Base-by-base conservation (phyloP, 2,888 invertebrate species). In the Tupiocoris notatus region DNA sequence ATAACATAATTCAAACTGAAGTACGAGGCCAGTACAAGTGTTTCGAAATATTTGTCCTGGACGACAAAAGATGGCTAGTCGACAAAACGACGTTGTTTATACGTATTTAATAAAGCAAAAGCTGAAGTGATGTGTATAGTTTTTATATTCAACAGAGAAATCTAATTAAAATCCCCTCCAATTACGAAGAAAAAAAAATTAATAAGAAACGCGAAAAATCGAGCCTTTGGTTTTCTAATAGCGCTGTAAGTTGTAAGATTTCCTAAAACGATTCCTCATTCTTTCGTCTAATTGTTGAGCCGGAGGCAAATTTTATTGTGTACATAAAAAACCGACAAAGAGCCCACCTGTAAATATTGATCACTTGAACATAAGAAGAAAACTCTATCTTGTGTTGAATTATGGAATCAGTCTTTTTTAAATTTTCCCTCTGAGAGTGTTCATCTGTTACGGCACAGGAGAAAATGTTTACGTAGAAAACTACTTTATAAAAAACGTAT, bases 351-450 rank as follows among this genome's bases (percentile, higher is more conserved):
- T 79, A 79, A 61, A 79, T 78, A 79, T n/a, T 24, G 57, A 39
- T 62, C 75, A 66, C 57, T 75, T 71, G 18, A 73, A 12, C 16
- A 58, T 76, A 25, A 68, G 67, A 39, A 7, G 39, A 39, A 39
- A 39, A 7, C 39, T 39, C 39, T 39, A 39, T 39, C 39, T 64
- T 75, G 70, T 79, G 78, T 77, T 78, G 79, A 79, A 79, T 79
- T 79, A 79, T 79, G 79, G 79, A 78, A 78, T 79, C 79, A 79
- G 79, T 79, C 79, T 79, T 78, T 77, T 70, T 77, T 78, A 65
- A 59, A 61, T 73, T 67, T 54, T 66, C 24, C 9, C 61, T 75
- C 74, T 76, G 78, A 65, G 75, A 66, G 61, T 71, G 71, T 76
- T 78, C 67, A 78, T 76, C 71, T 75, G 77, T 77, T 77, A 76